Evolutionary conservation across 2,888 invertebrate genomes (phyloP), one percentile per base, ranked within the genome.

Genomic region (Tanytarsus gracilentus): DNA sequence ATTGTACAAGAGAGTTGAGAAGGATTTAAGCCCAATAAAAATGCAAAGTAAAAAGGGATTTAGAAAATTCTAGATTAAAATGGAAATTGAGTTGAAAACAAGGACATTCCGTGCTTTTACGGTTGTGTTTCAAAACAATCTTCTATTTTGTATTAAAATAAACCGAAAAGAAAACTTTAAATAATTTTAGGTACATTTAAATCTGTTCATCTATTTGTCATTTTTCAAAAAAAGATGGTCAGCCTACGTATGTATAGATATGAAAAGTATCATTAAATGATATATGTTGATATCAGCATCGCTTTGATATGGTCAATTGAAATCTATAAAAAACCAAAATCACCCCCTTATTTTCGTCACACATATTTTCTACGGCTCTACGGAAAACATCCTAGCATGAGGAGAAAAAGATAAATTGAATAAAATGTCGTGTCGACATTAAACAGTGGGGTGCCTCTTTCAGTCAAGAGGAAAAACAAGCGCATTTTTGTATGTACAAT

Each of bases 221-320:
- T n/a, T n/a, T n/a, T n/a, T n/a, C n/a, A n/a, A n/a, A n/a, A n/a
- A n/a, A n/a, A n/a, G n/a, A n/a, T n/a, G n/a, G n/a, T n/a, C n/a
- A n/a, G n/a, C n/a, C n/a, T n/a, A n/a, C n/a, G n/a, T n/a, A 14
- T 1, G 14, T 36, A 14, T 14, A 7, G 21, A 23, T 23, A 55
- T 52, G 16, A 16, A 55, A 53, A 55, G 23, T 40, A 55, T 39
- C 52, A 25, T 33, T 55, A 39, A 55, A 55, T 55, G 55, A 40
- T 55, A n/a, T n/a, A 55, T 55, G 55, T 55, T 40, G 55, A 55
- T 55, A 55, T 55, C 55, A 55, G 55, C 40, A 55, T 55, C 55
- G 40, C 40, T 55, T 55, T 11, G 55, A 39, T 55, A 55, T 55
- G 55, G 55, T 55, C 55, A 55, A 55, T 55, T 55, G 55, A 55